phyloP scores from a whole-genome alignment of 2,888 invertebrate species.

The Netelia virgata region DNA sequence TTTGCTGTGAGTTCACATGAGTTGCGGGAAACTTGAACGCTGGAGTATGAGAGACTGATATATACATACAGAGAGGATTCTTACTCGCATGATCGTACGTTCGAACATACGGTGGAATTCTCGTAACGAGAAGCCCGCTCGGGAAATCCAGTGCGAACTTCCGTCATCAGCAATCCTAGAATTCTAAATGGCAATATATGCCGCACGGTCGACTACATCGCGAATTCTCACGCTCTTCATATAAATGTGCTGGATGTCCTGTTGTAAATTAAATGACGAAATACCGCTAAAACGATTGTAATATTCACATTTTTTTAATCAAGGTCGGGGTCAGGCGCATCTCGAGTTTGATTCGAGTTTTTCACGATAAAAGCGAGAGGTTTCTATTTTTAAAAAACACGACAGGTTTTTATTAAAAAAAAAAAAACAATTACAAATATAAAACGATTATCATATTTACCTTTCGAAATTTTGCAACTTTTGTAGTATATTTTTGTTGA shows the following conservation, averaged over 20 bases:
- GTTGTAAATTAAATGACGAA: not conserved
- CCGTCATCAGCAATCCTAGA: slow-evolving; percentile 31
- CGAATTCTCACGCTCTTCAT: not conserved
- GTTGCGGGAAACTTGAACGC: slow-evolving; percentile 35
- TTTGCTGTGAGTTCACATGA: slow-evolving; percentile 32
- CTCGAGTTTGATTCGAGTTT: too few relatives aligned
- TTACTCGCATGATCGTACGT: slow-evolving; percentile 2
- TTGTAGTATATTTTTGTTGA: too few relatives aligned
- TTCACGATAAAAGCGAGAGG: too few relatives aligned
- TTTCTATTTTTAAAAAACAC: too few relatives aligned
- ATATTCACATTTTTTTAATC: too few relatives aligned
- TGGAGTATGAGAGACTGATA: slow-evolving; percentile 28
- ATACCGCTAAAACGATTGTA: too few relatives aligned
- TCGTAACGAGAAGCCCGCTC: slow-evolving; percentile 42
- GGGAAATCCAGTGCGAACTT: slow-evolving; percentile 51
- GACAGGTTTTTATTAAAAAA: too few relatives aligned
- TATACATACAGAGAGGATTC: slow-evolving; percentile 20
- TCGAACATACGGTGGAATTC: slow-evolving; percentile 52
- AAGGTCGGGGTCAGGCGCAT: too few relatives aligned
- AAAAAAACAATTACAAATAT: too few relatives aligned
- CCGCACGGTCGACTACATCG: slow-evolving; percentile 9
- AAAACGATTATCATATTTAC: too few relatives aligned
- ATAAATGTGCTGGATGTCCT: not conserved
- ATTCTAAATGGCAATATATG: slow-evolving; percentile 15
- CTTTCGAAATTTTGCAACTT: too few relatives aligned